Evolutionary conservation across 2,888 invertebrate species (phyloP), one percentile per base, ranked within the genome.

Genomic region (Scaptomyza cyrtandrae): DNA sequence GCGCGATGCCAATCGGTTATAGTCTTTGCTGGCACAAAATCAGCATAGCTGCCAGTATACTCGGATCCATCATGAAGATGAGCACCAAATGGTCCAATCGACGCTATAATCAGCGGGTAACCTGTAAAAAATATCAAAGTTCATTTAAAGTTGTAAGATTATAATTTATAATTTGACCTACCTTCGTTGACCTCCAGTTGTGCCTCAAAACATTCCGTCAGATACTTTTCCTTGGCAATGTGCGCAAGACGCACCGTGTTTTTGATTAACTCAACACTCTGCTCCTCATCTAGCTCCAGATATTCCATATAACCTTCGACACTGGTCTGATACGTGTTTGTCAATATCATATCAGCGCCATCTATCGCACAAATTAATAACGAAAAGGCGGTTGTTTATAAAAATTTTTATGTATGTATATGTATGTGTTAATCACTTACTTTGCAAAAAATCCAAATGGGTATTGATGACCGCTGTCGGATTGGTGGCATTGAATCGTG

Each of bases 21-120:
- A 45, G 94, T 94, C 93, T 95, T 93, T 33, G 93, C 92, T 4
- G 95, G 91, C 1, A 96, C 94, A 57, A 93, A 94, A 69, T 95
- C 94, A 0, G 95, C 95, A 90, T 97, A 97, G 67, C 94, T 94
- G 16, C 98, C 98, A n/a, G 95, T 95, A 91, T 98, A 99, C 91
- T 99, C 99, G 0, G 98, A 98, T 11, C 96, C 97, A 91, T 99
- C 97, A 89, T 96, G 96, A 39, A 98, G 93, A 85, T 95, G 96
- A 0, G 98, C 98, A 0, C 98, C 98, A 90, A 97, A 98, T 0
- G 98, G 97, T 0, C 98, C 98, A 68, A 98, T 95, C 0, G 98
- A 97, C 0, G 97, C 98, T 24, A 96, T 97, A 49, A 98, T 94
- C 78, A 95, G 90, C 11, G 96, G 95, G 16, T 89, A 86, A 9